phyloP scores from a whole-genome alignment of 2,113 vertebrate genomes.

The Odocoileus virginianus region DNA sequence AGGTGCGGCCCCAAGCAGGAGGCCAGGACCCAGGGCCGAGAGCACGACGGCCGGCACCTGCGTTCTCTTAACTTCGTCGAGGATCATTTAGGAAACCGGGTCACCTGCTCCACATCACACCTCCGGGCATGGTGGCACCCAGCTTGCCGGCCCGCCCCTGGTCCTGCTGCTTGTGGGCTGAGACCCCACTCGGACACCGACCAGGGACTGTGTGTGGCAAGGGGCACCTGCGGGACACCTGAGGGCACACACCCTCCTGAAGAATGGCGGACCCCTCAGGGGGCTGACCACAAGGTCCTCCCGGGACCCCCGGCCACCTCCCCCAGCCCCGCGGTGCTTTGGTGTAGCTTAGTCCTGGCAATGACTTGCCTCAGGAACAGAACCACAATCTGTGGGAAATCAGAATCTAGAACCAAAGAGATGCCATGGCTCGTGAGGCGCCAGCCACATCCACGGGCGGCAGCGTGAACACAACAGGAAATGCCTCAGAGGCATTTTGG shows the following conservation, averaged over 20 bases:
- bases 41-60: rapidly evolving
- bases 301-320: neutral
- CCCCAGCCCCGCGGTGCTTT: neutral
- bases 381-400: neutral
- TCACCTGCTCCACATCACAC: neutral
- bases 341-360: neutral
- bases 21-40: neutral
- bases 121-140: rapidly evolving
- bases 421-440: neutral
- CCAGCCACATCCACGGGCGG: neutral
- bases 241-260: neutral
- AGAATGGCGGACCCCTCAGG: rapidly evolving
- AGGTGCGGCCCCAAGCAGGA: neutral
- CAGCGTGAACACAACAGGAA: rapidly evolving
- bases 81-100: rapidly evolving
- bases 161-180: neutral
- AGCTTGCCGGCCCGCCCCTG: neutral
- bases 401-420: neutral
- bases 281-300: neutral
- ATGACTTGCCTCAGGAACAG: neutral
- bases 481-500: rapidly evolving
- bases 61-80: rapidly evolving
- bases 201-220: neutral
- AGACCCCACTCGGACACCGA: neutral
- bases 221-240: neutral